Evolutionary conservation across 2,797 vertebrate genomes (phyloP), one percentile per base, ranked within the genome.

Genomic region (Nasua narica): DNA sequence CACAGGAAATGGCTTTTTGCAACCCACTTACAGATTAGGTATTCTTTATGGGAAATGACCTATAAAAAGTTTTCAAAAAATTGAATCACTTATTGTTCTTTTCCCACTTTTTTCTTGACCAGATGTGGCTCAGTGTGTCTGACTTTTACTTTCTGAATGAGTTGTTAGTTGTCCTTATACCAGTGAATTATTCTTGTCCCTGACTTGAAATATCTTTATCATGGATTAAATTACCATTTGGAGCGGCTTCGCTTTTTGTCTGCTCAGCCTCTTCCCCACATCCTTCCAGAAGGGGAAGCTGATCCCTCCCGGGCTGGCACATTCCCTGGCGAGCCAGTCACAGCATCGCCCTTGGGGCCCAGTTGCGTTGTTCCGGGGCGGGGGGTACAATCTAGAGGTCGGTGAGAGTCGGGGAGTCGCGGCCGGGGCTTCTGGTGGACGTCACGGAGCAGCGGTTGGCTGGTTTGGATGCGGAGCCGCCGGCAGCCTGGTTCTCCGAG

Each of bases 361-460:
- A 16, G 25, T 7, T 37, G 18, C 48, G 13, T 60, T 27, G 21
- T 54, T 27, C 54, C 27, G 7, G 27, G 67, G 56, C 65, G 21
- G 37, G 56, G 19, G 21, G 43, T 25, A 58, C 27, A 4, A 29
- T 60, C 27, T 48, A 29, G 40, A 48, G 37, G 32, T 5, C 62
- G 23, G 12, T 10, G 40, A 23, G 40, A 43, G 29, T 29, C 7
- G 0, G 1, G 35, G n/a, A 19, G 35, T 15, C 8, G 12, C 46
- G 16, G 10, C 52, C 3, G 11, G 46, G n/a, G 46, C 7, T 70
- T 60, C 46, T 62, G 27, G 62, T 19, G 58, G 60, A 2, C 11
- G 15, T 5, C 0, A 0, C 18, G 48, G 79, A 48, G 13, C 72
- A 50, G 10, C 0, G 27, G n/a, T 62, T 27, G 1, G 2, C 76